Base-by-base conservation (phyloP, 2,113 vertebrate species). In the Gulo gulo region DNA sequence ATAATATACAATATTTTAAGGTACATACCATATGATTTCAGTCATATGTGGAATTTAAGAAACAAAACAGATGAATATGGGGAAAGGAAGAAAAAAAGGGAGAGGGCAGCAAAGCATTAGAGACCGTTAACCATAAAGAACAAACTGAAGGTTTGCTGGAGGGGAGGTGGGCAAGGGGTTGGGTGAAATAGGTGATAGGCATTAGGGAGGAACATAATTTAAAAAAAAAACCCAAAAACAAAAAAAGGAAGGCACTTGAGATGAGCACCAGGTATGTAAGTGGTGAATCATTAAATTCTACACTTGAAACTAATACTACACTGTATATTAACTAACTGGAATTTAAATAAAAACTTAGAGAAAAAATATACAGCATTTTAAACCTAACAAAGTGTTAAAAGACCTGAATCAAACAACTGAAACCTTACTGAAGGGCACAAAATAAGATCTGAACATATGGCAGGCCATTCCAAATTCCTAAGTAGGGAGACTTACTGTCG, bases 391-490 rank as follows among this genome's bases (percentile, higher is more conserved):
- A 92, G 45, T 57, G 39, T 74, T 78, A 65, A 95, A 47, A 71
- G 87, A 80, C 45, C 65, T 57, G 83, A 61, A 65, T 92, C 23
- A 95, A 92, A 93, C 16, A 87, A 88, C 14, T 71, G 71, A 90
- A 81, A 78, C 78, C 63, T 90, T 92, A 79, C 42, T 18, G 59
- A 97, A 90, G 50, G 69, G 78, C 45, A 79, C 29, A 81, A 95
- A 92, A 47, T 74, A 81, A 97, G 39, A 87, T 94, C n/a, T 74
- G 91, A 96, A 83, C 47, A 65, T 57, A 59, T 78, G 90, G 76
- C 39, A 65, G 80, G 61, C 31, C 36, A 47, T 39, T 31, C 16
- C 23, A 63, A 61, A 69, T 97, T 95, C 47, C 57, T 88, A 65
- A 57, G 57, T 4, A 81, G 7, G 47, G 87, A 95, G 80, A 92